Base-by-base conservation (phyloP, 2,888 invertebrate species). In the Mesorhabditis spiculigera region DNA sequence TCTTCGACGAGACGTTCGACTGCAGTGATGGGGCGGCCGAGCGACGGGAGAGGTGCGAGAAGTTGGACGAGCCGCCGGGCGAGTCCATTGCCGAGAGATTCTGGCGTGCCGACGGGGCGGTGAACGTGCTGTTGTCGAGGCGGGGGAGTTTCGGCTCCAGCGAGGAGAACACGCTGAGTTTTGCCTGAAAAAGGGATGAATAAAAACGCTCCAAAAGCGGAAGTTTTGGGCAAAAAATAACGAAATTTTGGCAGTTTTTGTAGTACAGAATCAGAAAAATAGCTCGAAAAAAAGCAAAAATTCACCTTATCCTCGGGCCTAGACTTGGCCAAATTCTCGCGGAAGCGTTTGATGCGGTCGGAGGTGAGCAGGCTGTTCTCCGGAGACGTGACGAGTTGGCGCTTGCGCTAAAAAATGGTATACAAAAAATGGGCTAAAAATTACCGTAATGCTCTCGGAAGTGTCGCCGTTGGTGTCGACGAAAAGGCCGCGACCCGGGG, bases 301-400 rank as follows among this genome's bases (percentile, higher is more conserved):
- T 50, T 50, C 58, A n/a, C 58, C n/a, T 13, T n/a, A 10, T 50
- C 58, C 8, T 50, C 58, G 58, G 8, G 10, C n/a, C n/a, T 50
- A 2, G 58, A 13, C n/a, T 10, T 13, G n/a, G 58, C 58, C 8
- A 50, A 13, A 50, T 50, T 50, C 10, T 50, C 58, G 8, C 58
- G 58, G n/a, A 50, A 50, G n/a, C 58, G 58, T 3, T 50, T 50
- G 58, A 50, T 50, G 8, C 58, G 58, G 10, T 50, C 58, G 10
- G 58, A 50, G n/a, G n/a, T n/a, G n/a, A 50, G 58, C n/a, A 50
- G n/a, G 58, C 58, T 50, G 58, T 50, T 28, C 28, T 28, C 58
- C 58, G 58, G 58, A 1, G 58, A 50, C 1, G 10, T 50, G 58
- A n/a, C n/a, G 58, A 50, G n/a, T 50, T 50, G 58, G 8, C 58